Base-by-base conservation (phyloP, 2,888 invertebrate species). In the Tiphia femorata region DNA sequence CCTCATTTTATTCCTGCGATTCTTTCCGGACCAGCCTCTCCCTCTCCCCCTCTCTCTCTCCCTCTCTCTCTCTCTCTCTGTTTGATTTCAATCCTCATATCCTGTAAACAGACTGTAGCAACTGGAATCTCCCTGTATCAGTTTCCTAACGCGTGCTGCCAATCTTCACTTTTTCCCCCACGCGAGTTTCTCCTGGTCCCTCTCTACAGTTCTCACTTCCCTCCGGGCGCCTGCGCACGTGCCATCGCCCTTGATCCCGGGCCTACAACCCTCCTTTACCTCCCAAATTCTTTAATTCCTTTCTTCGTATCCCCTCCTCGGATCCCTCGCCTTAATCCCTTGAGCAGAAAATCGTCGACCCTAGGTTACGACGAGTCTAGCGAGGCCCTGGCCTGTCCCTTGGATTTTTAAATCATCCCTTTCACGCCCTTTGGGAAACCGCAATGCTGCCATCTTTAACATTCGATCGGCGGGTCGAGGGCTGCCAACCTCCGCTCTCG, bases 201-300 rank as follows among this genome's bases (percentile, higher is more conserved):
- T 37, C 48, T 16, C 16, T n/a, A n/a, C n/a, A n/a, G n/a, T 42
- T 40, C 10, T 20, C 5, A 42, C 29, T 50, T 57, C 16, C 29
- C 49, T 21, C 48, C 25, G 23, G 12, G 30, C 47, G 59, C 27
- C 10, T 56, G 58, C 53, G 53, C 48, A 12, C 30, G 50, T 41
- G 50, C 43, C 38, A 60, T 12, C 59, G 29, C 59, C 59, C 59
- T 37, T 47, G 48, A 44, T 59, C 50, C 16, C 33, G 33, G 14
- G 12, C 33, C 33, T 33, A 14, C 14, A n/a, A 44, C 38, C 42
- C 35, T 53, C 50, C 53, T 54, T 43, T 47, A 20, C 37, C 33
- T n/a, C 33, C 12, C 33, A 33, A 33, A 14, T 33, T 33, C 33
- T 33, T 14, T 33, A 33, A 14, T 14, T 33, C 12, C 8, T 8